Percentiles rank a stretch among this genome's conserved stretches.
These are phyloP conservation scores for Drosophila teissieri DNA, from an alignment of 1,140 invertebrate genomes.

Conservation along the genomic window DNA sequence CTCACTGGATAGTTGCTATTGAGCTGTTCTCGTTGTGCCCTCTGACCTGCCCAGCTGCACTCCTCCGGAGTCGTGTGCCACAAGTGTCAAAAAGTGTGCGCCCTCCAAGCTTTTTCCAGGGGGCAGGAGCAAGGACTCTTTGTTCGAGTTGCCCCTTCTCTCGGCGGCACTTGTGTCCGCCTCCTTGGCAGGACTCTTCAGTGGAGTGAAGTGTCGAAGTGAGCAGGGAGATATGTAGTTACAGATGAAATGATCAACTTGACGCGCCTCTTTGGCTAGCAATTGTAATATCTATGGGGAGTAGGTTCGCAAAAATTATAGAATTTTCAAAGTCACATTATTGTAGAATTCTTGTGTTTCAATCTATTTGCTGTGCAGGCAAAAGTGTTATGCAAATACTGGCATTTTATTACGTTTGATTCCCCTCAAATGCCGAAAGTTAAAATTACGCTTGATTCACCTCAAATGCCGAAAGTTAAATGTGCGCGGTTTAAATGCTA, in stretches of 20 bases:
- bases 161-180: constrained; percentile 47
- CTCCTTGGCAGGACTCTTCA: constrained; percentile 27
- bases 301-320: too few relatives aligned
- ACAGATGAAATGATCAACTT: constrained; percentile 1
- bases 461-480: neutral
- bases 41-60: constrained; percentile 3
- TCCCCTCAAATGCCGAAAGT: neutral
- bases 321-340: neutral
- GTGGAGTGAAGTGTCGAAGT: constrained; percentile 5
- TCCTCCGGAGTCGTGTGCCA: constrained; percentile 39
- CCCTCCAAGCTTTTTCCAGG: constrained; percentile 44
- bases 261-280: too few relatives aligned
- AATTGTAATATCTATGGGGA: too few relatives aligned
- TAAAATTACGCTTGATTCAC: neutral
- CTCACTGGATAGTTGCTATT: constrained; percentile 1
- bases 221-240: constrained; percentile 18
- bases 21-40: neutral
- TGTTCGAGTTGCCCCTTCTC: constrained; percentile 22
- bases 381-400: neutral
- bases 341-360: neutral
- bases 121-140: too few relatives aligned
- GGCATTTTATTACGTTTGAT: neutral
- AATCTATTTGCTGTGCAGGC: neutral
- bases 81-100: constrained; percentile 68
- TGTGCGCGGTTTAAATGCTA: neutral